phyloP scores from a whole-genome alignment of 2,113 vertebrate species.

The Chionomys nivalis region DNA sequence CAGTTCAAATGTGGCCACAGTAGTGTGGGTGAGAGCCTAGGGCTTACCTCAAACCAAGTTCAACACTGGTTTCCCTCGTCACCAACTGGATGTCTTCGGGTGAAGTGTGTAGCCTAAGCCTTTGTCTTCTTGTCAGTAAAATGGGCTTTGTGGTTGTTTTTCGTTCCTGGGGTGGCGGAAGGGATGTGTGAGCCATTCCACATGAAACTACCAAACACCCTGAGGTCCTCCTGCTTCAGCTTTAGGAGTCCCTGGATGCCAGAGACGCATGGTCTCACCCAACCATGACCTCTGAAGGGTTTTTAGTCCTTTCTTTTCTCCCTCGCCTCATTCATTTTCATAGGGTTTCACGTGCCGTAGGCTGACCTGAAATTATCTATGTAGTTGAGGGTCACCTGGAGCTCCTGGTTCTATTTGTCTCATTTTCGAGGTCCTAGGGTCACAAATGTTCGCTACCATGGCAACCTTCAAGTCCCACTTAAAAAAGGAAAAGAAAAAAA shows the following conservation, averaged over 20 bases:
- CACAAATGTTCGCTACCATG: not conserved
- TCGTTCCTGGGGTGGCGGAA: not conserved
- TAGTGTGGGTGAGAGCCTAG: not conserved
- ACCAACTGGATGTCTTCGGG: not conserved
- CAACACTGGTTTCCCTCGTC: not conserved
- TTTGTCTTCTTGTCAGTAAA: conserved; percentile 49
- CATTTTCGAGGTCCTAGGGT: not conserved
- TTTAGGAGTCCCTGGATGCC: not conserved
- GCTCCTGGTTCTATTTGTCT: not conserved
- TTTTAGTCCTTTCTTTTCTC: not conserved
- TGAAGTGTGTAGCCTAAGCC: not conserved
- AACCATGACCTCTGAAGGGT: not conserved
- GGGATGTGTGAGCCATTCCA: not conserved
- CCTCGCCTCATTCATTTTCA: not conserved
- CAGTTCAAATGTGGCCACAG: not conserved
- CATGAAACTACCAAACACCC: not conserved
- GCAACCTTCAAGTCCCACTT: not conserved
- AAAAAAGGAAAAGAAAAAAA: not conserved
- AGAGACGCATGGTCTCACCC: not conserved
- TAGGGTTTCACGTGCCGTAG: not conserved
- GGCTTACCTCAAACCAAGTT: no score
- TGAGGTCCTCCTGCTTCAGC: not conserved
- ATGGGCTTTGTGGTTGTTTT: not conserved
- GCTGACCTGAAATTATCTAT: not conserved
- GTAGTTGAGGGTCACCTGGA: not conserved